Evolutionary conservation across 2,888 invertebrate species (phyloP), one percentile per base, ranked within the genome.

Genomic region (Brachylomia viminalis): DNA sequence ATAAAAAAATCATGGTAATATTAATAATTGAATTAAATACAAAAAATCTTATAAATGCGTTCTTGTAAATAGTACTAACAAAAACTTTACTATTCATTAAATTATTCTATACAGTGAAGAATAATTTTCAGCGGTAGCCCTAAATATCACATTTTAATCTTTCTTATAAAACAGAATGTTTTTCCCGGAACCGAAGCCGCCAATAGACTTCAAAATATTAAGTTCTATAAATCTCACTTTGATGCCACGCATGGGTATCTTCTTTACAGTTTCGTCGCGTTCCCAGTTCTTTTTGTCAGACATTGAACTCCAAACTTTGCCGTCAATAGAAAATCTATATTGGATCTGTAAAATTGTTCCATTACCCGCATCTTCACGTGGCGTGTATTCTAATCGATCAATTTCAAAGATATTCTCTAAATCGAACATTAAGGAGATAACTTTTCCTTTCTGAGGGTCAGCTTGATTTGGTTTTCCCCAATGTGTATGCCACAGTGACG

Each of bases 181-280:
- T 85, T 86, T 92, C 6, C 95, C 96, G 0, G 95, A 95, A 10
- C 95, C 95, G 78, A 92, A 95, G 70, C 93, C 91, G 15, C 93
- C 94, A 45, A 95, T 86, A 11, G 92, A 89, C 20, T 93, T 88
- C n/a, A 93, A 83, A 71, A 94, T 88, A 66, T 89, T 86, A 20
- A 95, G 47, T 86, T 93, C 90, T 64, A 95, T 87, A 79, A 88
- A 93, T 89, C 92, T 91, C 27, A 95, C 79, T 83, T 85, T 83
- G 15, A 54, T 81, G 5, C 90, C 91, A 13, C 90, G 77, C 33
- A 95, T 56, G 2, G 74, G 15, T 56, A 95, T 92, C 17, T 75
- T 90, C 90, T 96, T 95, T 1, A 88, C 77, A 4, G 81, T 85
- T 49, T 90, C 87, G 74, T 95, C 90, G 1, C 77, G 66, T 20